Percentiles rank a stretch among this genome's conserved stretches.
Evolutionary conservation across 2,888 invertebrate species (phyloP).

Genomic region (Melikaiella ostensackeni): DNA sequence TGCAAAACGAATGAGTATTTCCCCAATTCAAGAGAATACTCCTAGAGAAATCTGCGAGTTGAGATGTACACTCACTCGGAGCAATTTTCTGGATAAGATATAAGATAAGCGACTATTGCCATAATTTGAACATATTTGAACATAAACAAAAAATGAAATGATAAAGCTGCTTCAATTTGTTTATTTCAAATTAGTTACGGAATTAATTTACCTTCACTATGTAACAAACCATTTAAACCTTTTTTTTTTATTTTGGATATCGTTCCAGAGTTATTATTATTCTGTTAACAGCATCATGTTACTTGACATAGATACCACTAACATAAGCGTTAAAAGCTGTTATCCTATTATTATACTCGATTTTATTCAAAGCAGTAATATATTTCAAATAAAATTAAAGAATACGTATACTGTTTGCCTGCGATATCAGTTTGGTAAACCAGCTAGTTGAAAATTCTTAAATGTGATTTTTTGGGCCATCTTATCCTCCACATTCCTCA

Average conservation of each 20-base stretch:
- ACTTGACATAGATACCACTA: too few species aligned
- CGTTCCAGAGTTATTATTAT: neutral
- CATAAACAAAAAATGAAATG: neutral
- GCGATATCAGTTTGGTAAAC: too few species aligned
- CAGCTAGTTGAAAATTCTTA: too few species aligned
- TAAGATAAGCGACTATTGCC: conserved; percentile 1
- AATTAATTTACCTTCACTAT: neutral
- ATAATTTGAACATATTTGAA: neutral
- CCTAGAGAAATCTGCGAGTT: conserved; percentile 6
- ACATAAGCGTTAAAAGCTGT: too few species aligned
- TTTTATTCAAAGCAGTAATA: too few species aligned
- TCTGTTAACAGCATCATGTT: too few species aligned
- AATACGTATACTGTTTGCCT: too few species aligned
- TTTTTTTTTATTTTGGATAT: neutral
- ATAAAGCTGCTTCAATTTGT: neutral
- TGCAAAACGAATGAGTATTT: neutral
- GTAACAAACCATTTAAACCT: neutral
- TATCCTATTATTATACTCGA: too few species aligned
- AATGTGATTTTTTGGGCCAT: too few species aligned
- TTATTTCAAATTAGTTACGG: neutral
- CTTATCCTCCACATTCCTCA: too few species aligned
- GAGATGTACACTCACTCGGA: conserved; percentile 24
- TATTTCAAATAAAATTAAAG: too few species aligned
- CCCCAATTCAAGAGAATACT: conserved; percentile 9
- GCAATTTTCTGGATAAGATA: conserved; percentile 11